A percentile compares a stretch with the other conserved stretches of the same genome.
phyloP scores from a whole-genome alignment of 2,888 invertebrate species.

The Lampropteryx suffumata region DNA sequence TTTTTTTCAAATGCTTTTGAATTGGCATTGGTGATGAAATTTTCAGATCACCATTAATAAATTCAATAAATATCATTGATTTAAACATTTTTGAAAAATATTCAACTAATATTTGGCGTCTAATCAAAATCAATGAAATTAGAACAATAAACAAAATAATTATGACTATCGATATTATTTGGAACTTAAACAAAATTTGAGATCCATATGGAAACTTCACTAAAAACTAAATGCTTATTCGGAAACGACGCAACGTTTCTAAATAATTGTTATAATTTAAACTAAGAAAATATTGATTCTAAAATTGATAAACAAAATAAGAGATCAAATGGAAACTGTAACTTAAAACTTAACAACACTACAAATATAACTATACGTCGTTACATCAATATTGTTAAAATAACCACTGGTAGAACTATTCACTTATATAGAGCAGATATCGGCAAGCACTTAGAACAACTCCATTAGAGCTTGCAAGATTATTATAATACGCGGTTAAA shows the following conservation, averaged over 20 bases:
- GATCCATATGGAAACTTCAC: slow-evolving; percentile 60
- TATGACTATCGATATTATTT: slow-evolving; percentile 77
- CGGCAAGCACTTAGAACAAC: slow-evolving; percentile 22
- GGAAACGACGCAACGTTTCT: slow-evolving; percentile 15
- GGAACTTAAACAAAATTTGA: slow-evolving; percentile 76
- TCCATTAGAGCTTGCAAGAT: slow-evolving; percentile 11
- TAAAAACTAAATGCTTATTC: slow-evolving; percentile 47
- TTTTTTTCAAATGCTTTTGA: slow-evolving; percentile 44
- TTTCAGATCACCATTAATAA: slow-evolving; percentile 24
- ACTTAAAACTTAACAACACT: slow-evolving; percentile 73
- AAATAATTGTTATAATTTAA: slow-evolving; percentile 69
- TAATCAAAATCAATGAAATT: slow-evolving; percentile 59
- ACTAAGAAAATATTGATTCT: slow-evolving; percentile 60
- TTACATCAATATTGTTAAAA: slow-evolving; percentile 30
- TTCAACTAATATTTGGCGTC: slow-evolving; percentile 79
- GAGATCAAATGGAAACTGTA: slow-evolving; percentile 79
- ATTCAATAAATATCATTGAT: slow-evolving; percentile 13
- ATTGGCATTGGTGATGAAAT: slow-evolving; percentile 32
- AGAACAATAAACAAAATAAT: slow-evolving; percentile 39
- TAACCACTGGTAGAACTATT: slow-evolving; percentile 26
- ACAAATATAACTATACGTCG: slow-evolving; percentile 38
- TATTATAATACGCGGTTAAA: slow-evolving; percentile 34
- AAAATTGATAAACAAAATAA: slow-evolving; percentile 72
- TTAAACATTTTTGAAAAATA: slow-evolving; percentile 47
- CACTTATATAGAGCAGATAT: slow-evolving; percentile 19